phyloP scores from a whole-genome alignment of 2,888 invertebrate genomes.

The Copidosoma aretas region DNA sequence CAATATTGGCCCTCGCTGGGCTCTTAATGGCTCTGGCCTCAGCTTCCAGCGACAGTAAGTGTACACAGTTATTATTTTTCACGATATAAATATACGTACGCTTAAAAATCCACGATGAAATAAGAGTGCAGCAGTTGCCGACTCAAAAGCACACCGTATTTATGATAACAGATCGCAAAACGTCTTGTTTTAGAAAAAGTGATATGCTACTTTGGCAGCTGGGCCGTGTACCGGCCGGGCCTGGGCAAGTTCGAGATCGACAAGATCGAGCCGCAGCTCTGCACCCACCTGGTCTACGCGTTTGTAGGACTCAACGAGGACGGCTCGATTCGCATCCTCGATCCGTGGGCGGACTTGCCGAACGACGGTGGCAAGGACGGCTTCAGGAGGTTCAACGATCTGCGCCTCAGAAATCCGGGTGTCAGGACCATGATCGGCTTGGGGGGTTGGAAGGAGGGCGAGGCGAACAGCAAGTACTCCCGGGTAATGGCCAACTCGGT shows the following conservation, averaged over 20 bases:
- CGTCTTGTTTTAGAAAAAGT: slow-evolving; percentile 65
- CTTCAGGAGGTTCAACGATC: slow-evolving; percentile 65
- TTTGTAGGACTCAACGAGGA: slow-evolving; percentile 73
- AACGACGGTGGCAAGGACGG: slow-evolving; percentile 64
- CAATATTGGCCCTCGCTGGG: slow-evolving; percentile 11
- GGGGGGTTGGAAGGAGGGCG: slow-evolving; percentile 75
- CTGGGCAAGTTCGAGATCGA: slow-evolving; percentile 72
- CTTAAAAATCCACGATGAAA: not conserved
- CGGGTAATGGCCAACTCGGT: slow-evolving; percentile 65
- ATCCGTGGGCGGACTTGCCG: slow-evolving; percentile 70
- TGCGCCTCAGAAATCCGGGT: slow-evolving; percentile 65
- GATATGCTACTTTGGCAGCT: slow-evolving; percentile 79
- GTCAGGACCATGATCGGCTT: slow-evolving; percentile 70
- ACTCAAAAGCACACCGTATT: not conserved
- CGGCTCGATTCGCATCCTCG: slow-evolving; percentile 65
- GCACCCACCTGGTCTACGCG: slow-evolving; percentile 78
- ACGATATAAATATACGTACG: not conserved
- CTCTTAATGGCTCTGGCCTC: slow-evolving; percentile 16
- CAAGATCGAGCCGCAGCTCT: slow-evolving; percentile 72
- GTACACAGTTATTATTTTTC: not conserved
- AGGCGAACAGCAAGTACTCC: slow-evolving; percentile 61
- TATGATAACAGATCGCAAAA: not conserved
- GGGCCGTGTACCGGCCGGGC: slow-evolving; percentile 74
- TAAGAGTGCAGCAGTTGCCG: too few relatives aligned
- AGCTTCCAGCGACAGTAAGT: slow-evolving; percentile 31